Evolutionary conservation across 2,113 vertebrate species (phyloP).

Genomic region (Anser brachyrhynchus): DNA sequence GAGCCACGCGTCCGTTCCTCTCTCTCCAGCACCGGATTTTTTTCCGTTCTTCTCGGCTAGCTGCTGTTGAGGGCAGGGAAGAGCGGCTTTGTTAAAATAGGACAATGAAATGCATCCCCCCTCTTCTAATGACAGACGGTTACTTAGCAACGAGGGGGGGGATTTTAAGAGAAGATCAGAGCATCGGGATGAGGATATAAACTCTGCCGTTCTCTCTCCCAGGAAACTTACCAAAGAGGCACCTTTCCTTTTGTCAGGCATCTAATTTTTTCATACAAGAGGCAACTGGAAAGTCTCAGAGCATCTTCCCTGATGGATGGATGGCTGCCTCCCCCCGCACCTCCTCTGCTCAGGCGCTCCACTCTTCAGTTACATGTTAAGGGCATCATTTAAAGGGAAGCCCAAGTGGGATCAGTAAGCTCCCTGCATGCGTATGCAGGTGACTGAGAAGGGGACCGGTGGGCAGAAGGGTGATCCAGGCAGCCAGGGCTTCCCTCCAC

Average conservation of each 20-base stretch:
- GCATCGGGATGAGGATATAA: background rate
- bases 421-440: slow-evolving; percentile 52
- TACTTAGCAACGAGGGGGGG: slow-evolving; percentile 20
- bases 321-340: background rate
- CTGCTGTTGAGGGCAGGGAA: background rate
- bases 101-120: background rate
- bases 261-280: background rate
- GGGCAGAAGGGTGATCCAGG: slow-evolving; percentile 24
- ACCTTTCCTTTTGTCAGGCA: background rate
- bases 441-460: slow-evolving; percentile 18
- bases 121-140: background rate
- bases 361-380: background rate
- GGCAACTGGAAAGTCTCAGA: background rate
- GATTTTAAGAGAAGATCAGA: background rate
- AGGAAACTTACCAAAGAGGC: background rate
- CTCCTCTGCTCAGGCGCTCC: background rate
- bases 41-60: background rate
- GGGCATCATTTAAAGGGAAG: slow-evolving; percentile 5
- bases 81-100: background rate
- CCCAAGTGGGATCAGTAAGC: background rate
- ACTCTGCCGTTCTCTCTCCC: background rate
- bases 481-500: slow-evolving; percentile 25
- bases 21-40: background rate
- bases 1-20: background rate
- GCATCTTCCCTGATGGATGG: background rate